A percentile compares a stretch with the other conserved stretches of the same genome.
phyloP scores from a whole-genome alignment of 2,888 invertebrate species.

The Tromatobia lineatoria region DNA sequence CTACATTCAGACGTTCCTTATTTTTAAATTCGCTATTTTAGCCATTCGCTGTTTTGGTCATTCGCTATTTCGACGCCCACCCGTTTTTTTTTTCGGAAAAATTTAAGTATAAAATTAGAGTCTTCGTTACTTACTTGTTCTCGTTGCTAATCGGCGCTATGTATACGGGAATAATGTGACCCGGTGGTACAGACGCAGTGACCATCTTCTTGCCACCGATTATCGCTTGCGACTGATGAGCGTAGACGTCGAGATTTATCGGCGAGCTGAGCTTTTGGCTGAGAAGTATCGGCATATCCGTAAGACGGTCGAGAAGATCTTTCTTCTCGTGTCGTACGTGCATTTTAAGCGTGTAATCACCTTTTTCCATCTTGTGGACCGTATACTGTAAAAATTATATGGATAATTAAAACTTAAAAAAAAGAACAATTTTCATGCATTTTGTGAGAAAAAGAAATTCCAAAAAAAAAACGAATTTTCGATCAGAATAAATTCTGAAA shows the following conservation, averaged over 20 bases:
- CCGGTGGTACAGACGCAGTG: slow-evolving; percentile 87
- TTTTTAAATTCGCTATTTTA: too few relatives aligned
- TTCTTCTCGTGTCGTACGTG: slow-evolving; percentile 97
- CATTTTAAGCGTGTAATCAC: slow-evolving; percentile 95
- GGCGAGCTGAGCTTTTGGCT: slow-evolving; percentile 91
- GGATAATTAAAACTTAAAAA: neutral
- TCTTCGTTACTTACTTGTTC: slow-evolving; percentile 89
- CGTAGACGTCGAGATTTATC: slow-evolving; percentile 92
- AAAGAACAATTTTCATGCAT: neutral
- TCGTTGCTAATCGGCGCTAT: slow-evolving; percentile 92
- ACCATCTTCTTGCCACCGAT: slow-evolving; percentile 93
- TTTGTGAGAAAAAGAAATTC: too few relatives aligned
- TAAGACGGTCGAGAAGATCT: slow-evolving; percentile 93
- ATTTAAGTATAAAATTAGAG: too few relatives aligned
- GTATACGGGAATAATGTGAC: slow-evolving; percentile 91
- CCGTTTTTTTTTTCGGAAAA: too few relatives aligned
- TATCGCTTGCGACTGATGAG: slow-evolving; percentile 89
- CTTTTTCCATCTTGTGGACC: slow-evolving; percentile 95
- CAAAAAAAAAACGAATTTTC: too few relatives aligned
- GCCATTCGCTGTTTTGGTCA: too few relatives aligned
- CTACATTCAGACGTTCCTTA: too few relatives aligned
- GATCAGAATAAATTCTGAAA: too few relatives aligned
- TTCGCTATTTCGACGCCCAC: too few relatives aligned
- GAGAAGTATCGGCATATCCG: slow-evolving; percentile 91
- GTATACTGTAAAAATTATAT: slow-evolving; percentile 88